Evolutionary conservation across 2,797 vertebrate genomes (phyloP).

Genomic region (Enteromius viviparus): DNA sequence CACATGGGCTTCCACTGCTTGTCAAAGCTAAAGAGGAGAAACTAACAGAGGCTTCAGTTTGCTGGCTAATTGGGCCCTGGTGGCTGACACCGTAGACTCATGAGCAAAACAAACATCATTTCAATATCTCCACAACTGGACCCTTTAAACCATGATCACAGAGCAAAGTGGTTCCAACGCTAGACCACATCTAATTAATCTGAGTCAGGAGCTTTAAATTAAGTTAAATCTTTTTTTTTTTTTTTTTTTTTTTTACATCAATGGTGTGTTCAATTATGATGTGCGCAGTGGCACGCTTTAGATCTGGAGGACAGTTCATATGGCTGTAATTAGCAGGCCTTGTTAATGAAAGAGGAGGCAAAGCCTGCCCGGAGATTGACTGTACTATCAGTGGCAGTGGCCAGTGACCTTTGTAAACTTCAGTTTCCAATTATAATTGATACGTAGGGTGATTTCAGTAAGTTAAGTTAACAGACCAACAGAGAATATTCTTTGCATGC

Average conservation of each 20-base stretch:
- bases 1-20: slow-evolving; percentile 76
- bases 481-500: neutral
- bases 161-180: slow-evolving; percentile 76
- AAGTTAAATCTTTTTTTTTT: slow-evolving; percentile 73
- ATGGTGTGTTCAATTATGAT: slow-evolving; percentile 87
- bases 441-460: slow-evolving; percentile 29
- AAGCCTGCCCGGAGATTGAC: slow-evolving; percentile 64
- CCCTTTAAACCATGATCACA: slow-evolving; percentile 81
- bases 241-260: slow-evolving; percentile 63
- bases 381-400: slow-evolving; percentile 50
- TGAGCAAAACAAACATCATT: slow-evolving; percentile 92
- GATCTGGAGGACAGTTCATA: slow-evolving; percentile 85
- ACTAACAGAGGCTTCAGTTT: slow-evolving; percentile 85
- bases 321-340: slow-evolving; percentile 92
- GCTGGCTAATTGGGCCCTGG: slow-evolving; percentile 91
- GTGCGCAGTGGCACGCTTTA: slow-evolving; percentile 79
- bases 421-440: slow-evolving; percentile 42
- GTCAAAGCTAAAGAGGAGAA: slow-evolving; percentile 76
- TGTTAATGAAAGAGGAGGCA: slow-evolving; percentile 83
- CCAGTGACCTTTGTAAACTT: slow-evolving; percentile 44
- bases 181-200: slow-evolving; percentile 85
- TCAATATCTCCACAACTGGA: slow-evolving; percentile 76
- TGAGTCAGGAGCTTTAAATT: slow-evolving; percentile 72
- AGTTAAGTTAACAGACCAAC: neutral
- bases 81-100: slow-evolving; percentile 83